phyloP scores from a whole-genome alignment of 2,113 vertebrate species.

The Gobiocypris rarus region DNA sequence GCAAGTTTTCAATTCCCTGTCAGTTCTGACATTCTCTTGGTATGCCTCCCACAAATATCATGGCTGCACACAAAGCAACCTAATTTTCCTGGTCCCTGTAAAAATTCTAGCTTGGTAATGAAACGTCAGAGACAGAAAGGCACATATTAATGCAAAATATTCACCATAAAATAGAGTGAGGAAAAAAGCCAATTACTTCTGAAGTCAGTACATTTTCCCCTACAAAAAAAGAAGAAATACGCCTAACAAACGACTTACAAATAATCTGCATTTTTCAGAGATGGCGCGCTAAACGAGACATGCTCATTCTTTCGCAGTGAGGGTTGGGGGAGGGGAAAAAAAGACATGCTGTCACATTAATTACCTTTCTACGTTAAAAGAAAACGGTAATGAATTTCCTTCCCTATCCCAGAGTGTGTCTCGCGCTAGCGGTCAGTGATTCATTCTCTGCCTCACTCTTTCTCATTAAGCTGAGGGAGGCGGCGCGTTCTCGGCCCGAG shows the following conservation, averaged over 20 bases:
- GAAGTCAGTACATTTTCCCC: constrained; percentile 35
- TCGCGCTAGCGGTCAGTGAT: constrained; percentile 60
- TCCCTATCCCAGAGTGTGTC: constrained; percentile 58
- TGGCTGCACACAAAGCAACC: constrained; percentile 31
- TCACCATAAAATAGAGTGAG: constrained; percentile 36
- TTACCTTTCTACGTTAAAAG: constrained; percentile 61
- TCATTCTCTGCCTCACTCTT: constrained; percentile 65
- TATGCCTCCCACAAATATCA: constrained; percentile 40
- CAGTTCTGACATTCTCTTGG: constrained; percentile 15
- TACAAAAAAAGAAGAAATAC: constrained; percentile 35
- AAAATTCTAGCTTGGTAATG: constrained; percentile 2
- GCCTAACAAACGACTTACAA: constrained; percentile 58
- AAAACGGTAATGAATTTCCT: constrained; percentile 63
- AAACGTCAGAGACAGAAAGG: constrained; percentile 23
- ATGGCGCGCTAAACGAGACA: constrained; percentile 27
- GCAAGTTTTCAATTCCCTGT: constrained; percentile 12
- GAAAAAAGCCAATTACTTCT: constrained; percentile 48
- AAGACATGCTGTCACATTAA: constrained; percentile 65
- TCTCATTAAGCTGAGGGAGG: constrained; percentile 69
- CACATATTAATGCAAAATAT: constrained; percentile 48
- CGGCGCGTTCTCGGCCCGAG: constrained; percentile 63
- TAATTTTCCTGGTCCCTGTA: constrained; percentile 35
- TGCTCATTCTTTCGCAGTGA: neutral
- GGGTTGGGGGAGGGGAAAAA: constrained; percentile 26
- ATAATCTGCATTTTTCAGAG: constrained; percentile 45